These are phyloP conservation scores for Drosophila kohkoa DNA, from an alignment of 1,140 invertebrate genomes.

Conservation along the genomic window DNA sequence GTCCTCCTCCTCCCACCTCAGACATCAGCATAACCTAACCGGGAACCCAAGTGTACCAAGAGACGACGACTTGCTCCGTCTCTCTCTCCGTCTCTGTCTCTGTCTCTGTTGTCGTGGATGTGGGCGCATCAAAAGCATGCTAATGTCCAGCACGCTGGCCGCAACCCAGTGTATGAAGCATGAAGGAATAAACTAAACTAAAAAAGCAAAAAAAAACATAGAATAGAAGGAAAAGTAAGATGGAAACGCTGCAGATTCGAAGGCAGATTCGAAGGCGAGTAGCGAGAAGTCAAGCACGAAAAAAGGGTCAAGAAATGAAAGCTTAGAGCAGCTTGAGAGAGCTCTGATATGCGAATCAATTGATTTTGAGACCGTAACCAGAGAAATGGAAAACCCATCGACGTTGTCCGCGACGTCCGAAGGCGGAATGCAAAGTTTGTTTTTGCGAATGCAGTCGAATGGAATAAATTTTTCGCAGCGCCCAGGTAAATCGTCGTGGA, in stretches of 20 bases:
- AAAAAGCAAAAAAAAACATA: too few relatives aligned
- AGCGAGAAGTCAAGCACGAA: slow-evolving; percentile 75
- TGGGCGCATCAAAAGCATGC: slow-evolving; percentile 77
- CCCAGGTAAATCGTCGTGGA: slow-evolving; percentile 77
- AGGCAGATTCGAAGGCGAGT: slow-evolving; percentile 22
- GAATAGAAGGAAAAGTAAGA: neutral
- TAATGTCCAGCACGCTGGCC: slow-evolving; percentile 72
- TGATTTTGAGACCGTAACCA: slow-evolving; percentile 69
- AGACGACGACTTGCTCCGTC: neutral
- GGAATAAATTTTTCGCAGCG: slow-evolving; percentile 78
- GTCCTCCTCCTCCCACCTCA: neutral
- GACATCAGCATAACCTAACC: neutral
- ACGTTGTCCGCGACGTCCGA: neutral
- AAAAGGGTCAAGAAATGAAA: slow-evolving; percentile 75
- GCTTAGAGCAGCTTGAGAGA: slow-evolving; percentile 40
- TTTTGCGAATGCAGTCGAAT: slow-evolving; percentile 77
- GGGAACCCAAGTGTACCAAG: slow-evolving; percentile 10
- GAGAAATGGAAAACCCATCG: slow-evolving; percentile 34
- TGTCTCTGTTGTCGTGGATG: neutral
- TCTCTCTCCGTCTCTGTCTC: neutral
- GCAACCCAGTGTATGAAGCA: slow-evolving; percentile 47
- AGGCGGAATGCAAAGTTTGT: slow-evolving; percentile 71
- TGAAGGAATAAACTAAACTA: too few relatives aligned
- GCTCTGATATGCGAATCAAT: slow-evolving; percentile 77
- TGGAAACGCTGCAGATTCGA: slow-evolving; percentile 31